Conservation (phyloP, 2,113 vertebrate genomes). For the Podarcis cretensis region DNA sequence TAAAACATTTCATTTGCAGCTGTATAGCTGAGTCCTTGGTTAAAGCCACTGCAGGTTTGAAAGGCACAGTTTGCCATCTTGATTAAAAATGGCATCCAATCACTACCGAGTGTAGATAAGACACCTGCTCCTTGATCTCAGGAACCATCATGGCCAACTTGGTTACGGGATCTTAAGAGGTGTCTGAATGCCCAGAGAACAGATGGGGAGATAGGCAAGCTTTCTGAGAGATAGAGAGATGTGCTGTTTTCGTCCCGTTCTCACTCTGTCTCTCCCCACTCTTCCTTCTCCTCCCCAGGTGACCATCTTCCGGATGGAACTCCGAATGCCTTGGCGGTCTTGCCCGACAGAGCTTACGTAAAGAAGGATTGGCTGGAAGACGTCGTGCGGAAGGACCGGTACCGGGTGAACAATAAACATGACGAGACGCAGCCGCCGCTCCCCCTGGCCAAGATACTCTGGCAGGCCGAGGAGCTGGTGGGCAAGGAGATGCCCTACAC, state of each 20-base stretch:
- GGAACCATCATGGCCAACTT: no score
- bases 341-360: constrained; percentile 67
- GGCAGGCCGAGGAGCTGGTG: constrained; percentile 58
- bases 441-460: constrained; percentile 54
- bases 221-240: no score
- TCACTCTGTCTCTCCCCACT: neutral
- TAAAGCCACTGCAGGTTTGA: no score
- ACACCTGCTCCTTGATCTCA: no score
- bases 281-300: constrained; percentile 44
- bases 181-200: no score
- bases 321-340: constrained; percentile 68
- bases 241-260: neutral
- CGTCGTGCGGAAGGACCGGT: constrained; percentile 59
- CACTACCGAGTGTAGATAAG: no score
- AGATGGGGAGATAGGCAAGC: no score
- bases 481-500: constrained; percentile 65
- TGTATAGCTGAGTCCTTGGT: no score
- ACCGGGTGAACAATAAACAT: constrained; percentile 77
- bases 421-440: constrained; percentile 67
- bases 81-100: no score
- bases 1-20: no score
- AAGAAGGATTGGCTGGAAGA: constrained; percentile 72
- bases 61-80: no score
- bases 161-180: no score
- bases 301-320: constrained; percentile 51